phyloP scores from a whole-genome alignment of 2,113 vertebrate species.

The Salvelinus sp. region DNA sequence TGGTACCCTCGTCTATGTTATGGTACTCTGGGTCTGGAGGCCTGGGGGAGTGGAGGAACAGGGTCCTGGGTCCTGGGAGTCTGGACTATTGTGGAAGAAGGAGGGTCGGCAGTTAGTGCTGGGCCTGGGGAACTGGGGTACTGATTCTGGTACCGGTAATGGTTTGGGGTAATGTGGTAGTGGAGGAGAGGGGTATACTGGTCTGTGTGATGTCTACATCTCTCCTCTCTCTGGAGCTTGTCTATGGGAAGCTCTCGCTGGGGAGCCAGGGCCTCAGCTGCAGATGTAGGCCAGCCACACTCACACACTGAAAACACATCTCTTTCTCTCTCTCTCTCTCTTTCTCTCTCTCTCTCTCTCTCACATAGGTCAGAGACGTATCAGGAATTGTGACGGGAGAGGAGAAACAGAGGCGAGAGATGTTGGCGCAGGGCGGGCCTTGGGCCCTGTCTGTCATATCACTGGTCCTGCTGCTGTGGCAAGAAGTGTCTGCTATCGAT shows the following conservation, averaged over 20 bases:
- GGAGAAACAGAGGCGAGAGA: slow-evolving; percentile 63
- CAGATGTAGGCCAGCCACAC: slow-evolving; percentile 59
- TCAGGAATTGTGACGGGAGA: slow-evolving; percentile 32
- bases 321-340: slow-evolving; percentile 8
- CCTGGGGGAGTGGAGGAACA: no score
- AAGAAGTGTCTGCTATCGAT: slow-evolving; percentile 77
- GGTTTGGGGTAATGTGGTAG: no score
- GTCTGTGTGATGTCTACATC: background rate
- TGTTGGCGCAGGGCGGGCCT: slow-evolving; percentile 71
- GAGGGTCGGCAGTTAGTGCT: slow-evolving; percentile 18
- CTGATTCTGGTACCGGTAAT: no score
- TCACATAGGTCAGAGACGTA: slow-evolving; percentile 41
- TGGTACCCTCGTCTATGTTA: no score
- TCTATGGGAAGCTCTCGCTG: slow-evolving; percentile 28
- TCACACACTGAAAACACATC: slow-evolving; percentile 3
- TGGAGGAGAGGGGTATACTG: background rate
- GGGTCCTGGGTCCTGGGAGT: background rate
- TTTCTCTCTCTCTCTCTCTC: slow-evolving; percentile 25
- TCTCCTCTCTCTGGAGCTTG: slow-evolving; percentile 1
- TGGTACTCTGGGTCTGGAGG: no score
- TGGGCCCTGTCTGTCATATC: slow-evolving; percentile 59
- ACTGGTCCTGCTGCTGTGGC: slow-evolving; percentile 74
- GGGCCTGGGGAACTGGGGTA: background rate
- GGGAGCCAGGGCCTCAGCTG: slow-evolving; percentile 53
- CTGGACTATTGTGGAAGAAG: background rate